Conservation (phyloP, 1,140 invertebrate genomes). For the Elymnias hypermnestra region DNA sequence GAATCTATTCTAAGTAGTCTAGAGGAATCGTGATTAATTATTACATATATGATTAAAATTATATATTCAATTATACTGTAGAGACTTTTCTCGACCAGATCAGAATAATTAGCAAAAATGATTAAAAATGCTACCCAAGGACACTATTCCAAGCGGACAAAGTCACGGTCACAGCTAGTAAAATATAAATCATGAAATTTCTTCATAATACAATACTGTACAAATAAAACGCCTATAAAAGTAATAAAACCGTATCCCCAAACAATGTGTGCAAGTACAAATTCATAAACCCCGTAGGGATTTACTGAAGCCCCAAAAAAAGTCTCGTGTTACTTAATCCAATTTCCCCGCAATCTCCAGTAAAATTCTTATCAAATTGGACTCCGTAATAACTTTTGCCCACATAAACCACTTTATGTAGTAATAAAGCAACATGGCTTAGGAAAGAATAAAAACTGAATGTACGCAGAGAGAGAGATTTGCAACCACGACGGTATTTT, state of each 20-base stretch:
- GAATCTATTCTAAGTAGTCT: too few species aligned
- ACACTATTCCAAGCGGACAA: too few species aligned
- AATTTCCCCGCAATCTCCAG: constrained; percentile 38
- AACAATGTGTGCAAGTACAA: constrained; percentile 5
- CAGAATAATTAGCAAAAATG: too few species aligned
- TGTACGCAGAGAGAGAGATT: not conserved
- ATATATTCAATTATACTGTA: too few species aligned
- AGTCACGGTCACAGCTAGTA: too few species aligned
- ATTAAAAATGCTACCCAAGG: too few species aligned
- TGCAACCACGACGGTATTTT: not conserved
- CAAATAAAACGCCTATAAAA: constrained; percentile 3
- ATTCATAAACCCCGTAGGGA: constrained; percentile 22
- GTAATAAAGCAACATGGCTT: constrained; percentile 2
- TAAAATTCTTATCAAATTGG: constrained; percentile 29
- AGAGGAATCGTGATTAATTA: too few species aligned
- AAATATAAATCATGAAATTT: too few species aligned
- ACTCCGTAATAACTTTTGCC: constrained; percentile 3
- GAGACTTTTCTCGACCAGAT: too few species aligned
- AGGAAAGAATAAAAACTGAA: constrained; percentile 1
- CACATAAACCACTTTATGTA: constrained; percentile 8
- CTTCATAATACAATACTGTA: not conserved
- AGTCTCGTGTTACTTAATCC: constrained; percentile 38
- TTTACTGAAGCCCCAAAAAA: constrained; percentile 36
- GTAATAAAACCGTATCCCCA: constrained; percentile 4
- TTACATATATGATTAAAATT: too few species aligned